Conservation (phyloP, 2,113 vertebrate species). For the Genyomyrus donnyi region DNA sequence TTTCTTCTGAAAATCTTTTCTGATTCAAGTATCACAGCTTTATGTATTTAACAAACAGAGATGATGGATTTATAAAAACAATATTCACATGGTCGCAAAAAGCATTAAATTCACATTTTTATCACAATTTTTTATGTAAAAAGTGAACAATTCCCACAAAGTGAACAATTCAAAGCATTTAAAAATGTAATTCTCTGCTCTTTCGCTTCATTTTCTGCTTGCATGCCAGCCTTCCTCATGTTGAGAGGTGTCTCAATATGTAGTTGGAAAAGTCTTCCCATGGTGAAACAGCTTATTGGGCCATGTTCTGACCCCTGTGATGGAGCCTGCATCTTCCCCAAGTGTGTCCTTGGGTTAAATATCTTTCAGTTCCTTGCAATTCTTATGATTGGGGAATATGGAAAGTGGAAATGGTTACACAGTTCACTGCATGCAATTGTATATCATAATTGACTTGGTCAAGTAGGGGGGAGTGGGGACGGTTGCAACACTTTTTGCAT, state of each 20-base stretch:
- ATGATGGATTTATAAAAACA: neutral
- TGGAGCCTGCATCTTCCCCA: neutral
- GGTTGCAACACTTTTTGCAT: too few relatives aligned
- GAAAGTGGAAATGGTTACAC: neutral
- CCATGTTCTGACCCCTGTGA: neutral
- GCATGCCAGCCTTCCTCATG: neutral
- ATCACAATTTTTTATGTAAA: neutral
- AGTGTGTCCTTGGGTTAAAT: neutral
- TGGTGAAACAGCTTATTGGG: neutral
- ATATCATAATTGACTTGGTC: neutral
- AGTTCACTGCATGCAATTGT: constrained; percentile 8
- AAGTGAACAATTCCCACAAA: neutral
- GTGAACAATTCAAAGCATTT: neutral
- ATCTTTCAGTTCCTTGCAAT: neutral
- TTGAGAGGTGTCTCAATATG: neutral
- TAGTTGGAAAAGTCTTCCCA: neutral
- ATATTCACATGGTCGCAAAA: neutral
- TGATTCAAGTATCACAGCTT: neutral
- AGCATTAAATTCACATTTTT: neutral
- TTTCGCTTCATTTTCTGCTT: neutral
- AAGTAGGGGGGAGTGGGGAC: neutral
- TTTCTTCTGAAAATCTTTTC: neutral
- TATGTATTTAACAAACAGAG: neutral
- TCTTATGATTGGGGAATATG: neutral
- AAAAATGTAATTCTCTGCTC: neutral